Evolutionary conservation across 92 coral and sea anemone species (phyloP).

Genomic region (Micromussa lordhowensis): DNA sequence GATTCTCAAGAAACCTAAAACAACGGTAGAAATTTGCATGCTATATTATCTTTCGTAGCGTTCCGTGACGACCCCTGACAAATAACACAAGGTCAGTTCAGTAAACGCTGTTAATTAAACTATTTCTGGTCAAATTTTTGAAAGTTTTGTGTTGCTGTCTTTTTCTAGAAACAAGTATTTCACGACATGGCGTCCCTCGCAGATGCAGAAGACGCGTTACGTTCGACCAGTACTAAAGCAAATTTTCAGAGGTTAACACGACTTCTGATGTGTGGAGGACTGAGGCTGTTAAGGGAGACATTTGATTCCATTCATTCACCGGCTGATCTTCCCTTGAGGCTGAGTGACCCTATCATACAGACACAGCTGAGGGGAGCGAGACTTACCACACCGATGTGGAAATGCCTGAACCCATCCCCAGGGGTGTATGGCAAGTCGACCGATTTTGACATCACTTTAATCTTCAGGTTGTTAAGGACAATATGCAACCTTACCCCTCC

Average conservation of each 20-base stretch:
- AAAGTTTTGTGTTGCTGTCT: not conserved
- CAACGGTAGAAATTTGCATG: too few relatives aligned
- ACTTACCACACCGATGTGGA: slow-evolving; percentile 24
- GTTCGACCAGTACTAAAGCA: slow-evolving; percentile 34
- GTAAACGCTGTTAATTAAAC: not conserved
- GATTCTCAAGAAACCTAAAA: too few relatives aligned
- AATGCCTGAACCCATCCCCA: slow-evolving; percentile 45
- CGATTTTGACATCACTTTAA: slow-evolving; percentile 49
- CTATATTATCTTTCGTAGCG: too few relatives aligned
- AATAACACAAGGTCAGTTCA: not conserved
- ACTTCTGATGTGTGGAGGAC: slow-evolving; percentile 57
- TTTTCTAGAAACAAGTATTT: not conserved
- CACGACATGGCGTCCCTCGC: not conserved
- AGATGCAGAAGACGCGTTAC: slow-evolving; percentile 16
- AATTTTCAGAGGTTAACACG: slow-evolving; percentile 56
- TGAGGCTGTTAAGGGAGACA: slow-evolving; percentile 44
- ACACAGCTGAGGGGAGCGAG: slow-evolving; percentile 22
- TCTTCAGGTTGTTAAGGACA: slow-evolving; percentile 22
- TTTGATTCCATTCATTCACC: slow-evolving; percentile 52
- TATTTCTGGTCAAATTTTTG: not conserved
- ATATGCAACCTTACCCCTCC: slow-evolving; percentile 29
- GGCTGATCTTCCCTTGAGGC: slow-evolving; percentile 24
- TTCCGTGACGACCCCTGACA: too few relatives aligned
- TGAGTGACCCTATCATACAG: slow-evolving; percentile 11
- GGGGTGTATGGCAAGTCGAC: slow-evolving; percentile 46